phyloP scores from a whole-genome alignment of 2,888 invertebrate species.

The Seira ritae region DNA sequence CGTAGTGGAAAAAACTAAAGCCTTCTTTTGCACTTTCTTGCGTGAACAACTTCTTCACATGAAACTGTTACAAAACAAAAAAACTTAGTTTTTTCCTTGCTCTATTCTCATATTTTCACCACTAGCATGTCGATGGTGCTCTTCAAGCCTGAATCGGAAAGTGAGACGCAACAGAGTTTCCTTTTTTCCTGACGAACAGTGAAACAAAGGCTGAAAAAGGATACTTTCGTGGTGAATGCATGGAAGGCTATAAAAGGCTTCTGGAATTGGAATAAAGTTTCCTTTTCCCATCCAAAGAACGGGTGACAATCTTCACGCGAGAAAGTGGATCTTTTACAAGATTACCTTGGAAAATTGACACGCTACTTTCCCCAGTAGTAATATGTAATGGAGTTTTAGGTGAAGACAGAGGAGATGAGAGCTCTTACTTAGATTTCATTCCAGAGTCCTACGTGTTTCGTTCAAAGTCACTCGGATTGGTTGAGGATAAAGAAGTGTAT shows the following conservation, averaged over 20 bases:
- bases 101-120: not conserved
- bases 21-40: not conserved
- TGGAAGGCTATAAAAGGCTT: not conserved
- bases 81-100: not conserved
- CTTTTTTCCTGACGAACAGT: not conserved
- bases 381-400: too few species aligned
- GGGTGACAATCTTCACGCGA: not conserved
- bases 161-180: not conserved
- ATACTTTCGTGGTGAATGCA: not conserved
- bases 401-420: too few species aligned
- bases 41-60: not conserved
- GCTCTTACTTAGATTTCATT: too few species aligned
- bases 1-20: not conserved
- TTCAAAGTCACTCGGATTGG: too few species aligned
- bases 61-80: not conserved
- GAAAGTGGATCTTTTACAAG: not conserved
- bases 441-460: too few species aligned
- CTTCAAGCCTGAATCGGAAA: not conserved
- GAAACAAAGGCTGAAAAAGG: not conserved
- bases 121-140: not conserved
- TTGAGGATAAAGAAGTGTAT: not conserved
- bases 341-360: not conserved
- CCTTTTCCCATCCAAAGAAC: not conserved
- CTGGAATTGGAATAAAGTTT: not conserved
- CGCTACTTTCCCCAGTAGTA: not conserved